These are phyloP conservation scores for Lonchura striata DNA, from an alignment of 2,113 vertebrate species.

Conservation along the genomic window DNA sequence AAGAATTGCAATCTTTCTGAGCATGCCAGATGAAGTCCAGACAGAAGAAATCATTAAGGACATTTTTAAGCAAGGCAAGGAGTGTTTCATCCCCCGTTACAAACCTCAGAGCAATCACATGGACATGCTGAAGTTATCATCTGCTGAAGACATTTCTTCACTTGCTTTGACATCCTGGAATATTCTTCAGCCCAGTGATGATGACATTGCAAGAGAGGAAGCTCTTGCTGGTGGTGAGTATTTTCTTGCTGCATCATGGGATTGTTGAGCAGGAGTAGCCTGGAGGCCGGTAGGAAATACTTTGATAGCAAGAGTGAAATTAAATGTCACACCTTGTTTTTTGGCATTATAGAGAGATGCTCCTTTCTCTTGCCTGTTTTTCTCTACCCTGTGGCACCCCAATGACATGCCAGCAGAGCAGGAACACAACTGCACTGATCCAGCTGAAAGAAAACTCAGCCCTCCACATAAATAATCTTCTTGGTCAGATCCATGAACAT, in stretches of 20 bases:
- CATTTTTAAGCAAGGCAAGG: conserved; percentile 82
- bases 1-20: conserved; percentile 90
- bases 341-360: neutral
- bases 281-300: neutral
- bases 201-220: conserved; percentile 80
- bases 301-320: neutral
- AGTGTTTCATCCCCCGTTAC: conserved; percentile 91
- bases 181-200: conserved; percentile 84
- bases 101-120: conserved; percentile 80
- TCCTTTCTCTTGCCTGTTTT: neutral
- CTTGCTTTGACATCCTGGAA: conserved; percentile 91
- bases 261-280: neutral
- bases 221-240: conserved; percentile 83
- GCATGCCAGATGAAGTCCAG: conserved; percentile 88
- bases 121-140: conserved; percentile 89
- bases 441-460: neutral
- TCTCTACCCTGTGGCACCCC: neutral
- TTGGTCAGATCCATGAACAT: neutral
- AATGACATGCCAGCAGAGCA: neutral
- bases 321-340: neutral
- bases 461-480: neutral
- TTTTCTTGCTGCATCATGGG: neutral
- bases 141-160: conserved; percentile 78
- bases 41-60: conserved; percentile 86
- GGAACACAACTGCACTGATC: neutral